Evolutionary conservation across 2,113 vertebrate species (phyloP), one percentile per base, ranked within the genome.

Genomic region (Paracanthobrama guichenoti): DNA sequence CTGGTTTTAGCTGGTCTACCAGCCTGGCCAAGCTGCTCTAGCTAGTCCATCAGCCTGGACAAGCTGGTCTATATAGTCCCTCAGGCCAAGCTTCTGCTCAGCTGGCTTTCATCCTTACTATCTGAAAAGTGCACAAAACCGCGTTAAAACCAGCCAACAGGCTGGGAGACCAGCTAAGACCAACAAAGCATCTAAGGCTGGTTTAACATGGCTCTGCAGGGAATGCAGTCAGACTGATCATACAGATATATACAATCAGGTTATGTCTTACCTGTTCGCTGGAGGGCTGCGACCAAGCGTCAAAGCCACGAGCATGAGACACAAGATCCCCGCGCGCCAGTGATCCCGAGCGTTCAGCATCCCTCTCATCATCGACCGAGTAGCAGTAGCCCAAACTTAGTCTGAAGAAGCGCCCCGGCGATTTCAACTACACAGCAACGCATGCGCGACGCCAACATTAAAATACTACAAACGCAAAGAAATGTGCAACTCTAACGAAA

Each of bases 231-330:
- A 79, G 57, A 26, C n/a, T 4, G 42, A 85, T 53, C n/a, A 78
- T 55, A 22, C 59, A 57, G 28, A 86, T 62, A 85, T 20, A 73
- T 35, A 53, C 16, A 86, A 76, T 46, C 42, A 82, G 48, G 76
- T n/a, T 13, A 18, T 75, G 26, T 84, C 95, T 95, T 94, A 97
- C 96, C 95, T 97, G 89, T 96, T 95, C 87, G 95, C 95, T n/a
- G 85, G 53, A 62, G 87, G 84, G 46, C 77, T 84, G 60, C 84
- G 87, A 85, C 94, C 95, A 90, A 94, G 93, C 86, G 93, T 95
- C 88, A 94, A 91, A 84, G 93, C 91, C 86, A 96, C 89, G 91
- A 95, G 89, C 91, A 96, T 84, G 48, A 93, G 79, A 85, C 93
- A 92, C 62, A 93, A 88, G 46, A 95, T 87, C 89, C 92, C 90